A percentile compares a stretch with the other conserved stretches of the same genome.
phyloP scores from a whole-genome alignment of 1,140 invertebrate species.

The Gonioctena quinquepunctata region DNA sequence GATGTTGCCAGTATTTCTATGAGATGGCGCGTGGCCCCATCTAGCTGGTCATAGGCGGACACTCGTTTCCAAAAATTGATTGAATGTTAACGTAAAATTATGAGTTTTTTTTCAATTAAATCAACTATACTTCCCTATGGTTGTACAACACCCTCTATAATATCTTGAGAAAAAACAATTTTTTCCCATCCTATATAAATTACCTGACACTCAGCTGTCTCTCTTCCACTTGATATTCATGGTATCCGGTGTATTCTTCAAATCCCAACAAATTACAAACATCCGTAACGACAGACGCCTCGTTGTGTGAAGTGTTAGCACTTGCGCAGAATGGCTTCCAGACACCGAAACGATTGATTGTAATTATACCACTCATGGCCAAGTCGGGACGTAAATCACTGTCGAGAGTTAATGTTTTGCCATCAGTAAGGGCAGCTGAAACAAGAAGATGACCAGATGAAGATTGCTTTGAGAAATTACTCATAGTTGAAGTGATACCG shows the following conservation, averaged over 20 bases:
- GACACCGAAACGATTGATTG: conserved; percentile 59
- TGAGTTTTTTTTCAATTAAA: too few species aligned
- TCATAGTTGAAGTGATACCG: background rate
- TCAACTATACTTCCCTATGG: too few species aligned
- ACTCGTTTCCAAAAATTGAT: too few species aligned
- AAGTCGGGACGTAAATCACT: conserved; percentile 62
- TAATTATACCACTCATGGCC: conserved; percentile 64
- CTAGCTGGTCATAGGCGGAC: too few species aligned
- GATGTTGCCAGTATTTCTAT: too few species aligned
- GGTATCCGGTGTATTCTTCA: conserved; percentile 51
- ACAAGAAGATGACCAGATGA: conserved; percentile 2
- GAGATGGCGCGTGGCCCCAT: too few species aligned
- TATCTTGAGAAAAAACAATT: too few species aligned
- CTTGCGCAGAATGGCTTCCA: conserved; percentile 68
- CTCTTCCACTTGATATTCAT: conserved; percentile 34
- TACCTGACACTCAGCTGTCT: conserved; percentile 22
- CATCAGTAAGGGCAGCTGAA: conserved; percentile 60
- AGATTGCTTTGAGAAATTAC: background rate
- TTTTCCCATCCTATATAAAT: too few species aligned
- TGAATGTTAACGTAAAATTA: too few species aligned
- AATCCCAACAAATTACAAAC: conserved; percentile 69
- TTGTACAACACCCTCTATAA: too few species aligned
- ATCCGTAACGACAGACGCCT: conserved; percentile 53
- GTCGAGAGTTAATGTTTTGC: conserved; percentile 62
- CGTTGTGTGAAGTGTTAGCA: conserved; percentile 48